Conservation (phyloP, 2,888 invertebrate species). For the Leuctra nigra region DNA sequence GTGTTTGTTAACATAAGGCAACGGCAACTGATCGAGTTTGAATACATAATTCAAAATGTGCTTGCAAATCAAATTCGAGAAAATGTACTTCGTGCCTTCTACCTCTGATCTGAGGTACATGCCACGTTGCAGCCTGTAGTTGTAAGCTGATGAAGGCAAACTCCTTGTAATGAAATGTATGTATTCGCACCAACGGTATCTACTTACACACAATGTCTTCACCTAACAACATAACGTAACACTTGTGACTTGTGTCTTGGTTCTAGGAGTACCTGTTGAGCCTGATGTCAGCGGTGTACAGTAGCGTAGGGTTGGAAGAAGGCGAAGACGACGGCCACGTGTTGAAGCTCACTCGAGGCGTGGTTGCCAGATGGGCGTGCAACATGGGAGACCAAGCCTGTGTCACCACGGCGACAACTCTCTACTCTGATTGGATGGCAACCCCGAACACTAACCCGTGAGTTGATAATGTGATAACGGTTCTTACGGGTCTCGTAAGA, state of each 20-base stretch:
- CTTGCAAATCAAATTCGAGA: no score
- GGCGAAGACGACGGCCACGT: slow-evolving; percentile 56
- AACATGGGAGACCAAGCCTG: slow-evolving; percentile 67
- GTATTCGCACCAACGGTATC: no score
- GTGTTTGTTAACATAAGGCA: no score
- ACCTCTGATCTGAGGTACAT: no score
- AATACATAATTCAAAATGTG: no score
- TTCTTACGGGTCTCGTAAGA: no score
- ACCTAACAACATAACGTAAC: not conserved
- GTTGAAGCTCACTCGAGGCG: slow-evolving; percentile 54
- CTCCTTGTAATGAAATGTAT: no score
- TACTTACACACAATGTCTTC: not conserved
- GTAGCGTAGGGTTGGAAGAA: slow-evolving; percentile 62
- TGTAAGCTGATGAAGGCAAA: no score
- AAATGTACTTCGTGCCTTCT: no score
- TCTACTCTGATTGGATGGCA: slow-evolving; percentile 5
- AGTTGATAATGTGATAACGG: no score
- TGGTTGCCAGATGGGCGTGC: slow-evolving; percentile 68
- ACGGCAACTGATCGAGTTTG: no score
- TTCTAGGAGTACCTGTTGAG: slow-evolving; percentile 60
- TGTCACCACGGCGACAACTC: slow-evolving; percentile 51
- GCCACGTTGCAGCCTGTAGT: no score
- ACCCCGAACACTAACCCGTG: slow-evolving; percentile 2
- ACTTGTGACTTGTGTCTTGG: not conserved
- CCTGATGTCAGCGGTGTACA: slow-evolving; percentile 58